A percentile compares a stretch with the other conserved stretches of the same genome.
These are phyloP conservation scores for Heliconius charithonia DNA, from an alignment of 2,888 invertebrate species.

Conservation along the genomic window DNA sequence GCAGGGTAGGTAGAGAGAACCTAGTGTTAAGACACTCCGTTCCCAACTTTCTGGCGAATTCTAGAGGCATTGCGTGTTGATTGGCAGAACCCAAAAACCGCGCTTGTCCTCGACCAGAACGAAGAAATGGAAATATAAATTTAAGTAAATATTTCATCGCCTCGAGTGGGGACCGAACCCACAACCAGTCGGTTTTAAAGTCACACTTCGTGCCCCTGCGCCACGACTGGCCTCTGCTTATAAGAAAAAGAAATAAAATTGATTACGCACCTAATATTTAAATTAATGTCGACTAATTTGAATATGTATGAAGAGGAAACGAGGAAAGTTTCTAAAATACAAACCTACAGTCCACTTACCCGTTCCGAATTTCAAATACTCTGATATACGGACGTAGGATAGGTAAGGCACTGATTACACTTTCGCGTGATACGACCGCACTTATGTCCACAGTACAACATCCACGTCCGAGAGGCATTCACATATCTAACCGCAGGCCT, in stretches of 20 bases:
- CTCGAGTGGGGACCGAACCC: too few relatives aligned
- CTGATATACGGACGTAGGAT: slow-evolving; percentile 28
- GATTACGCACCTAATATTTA: slow-evolving; percentile 37
- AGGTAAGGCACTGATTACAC: slow-evolving; percentile 48
- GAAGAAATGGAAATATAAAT: too few relatives aligned
- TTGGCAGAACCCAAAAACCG: too few relatives aligned
- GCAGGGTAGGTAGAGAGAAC: too few relatives aligned
- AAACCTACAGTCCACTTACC: slow-evolving; percentile 26
- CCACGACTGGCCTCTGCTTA: slow-evolving; percentile 4
- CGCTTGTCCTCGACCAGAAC: too few relatives aligned
- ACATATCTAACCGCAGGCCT: slow-evolving; percentile 49
- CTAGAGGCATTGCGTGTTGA: too few relatives aligned
- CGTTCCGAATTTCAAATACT: slow-evolving; percentile 39
- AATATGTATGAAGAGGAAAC: slow-evolving; percentile 38
- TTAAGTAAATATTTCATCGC: too few relatives aligned
- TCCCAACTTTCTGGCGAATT: too few relatives aligned
- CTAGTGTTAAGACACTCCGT: too few relatives aligned
- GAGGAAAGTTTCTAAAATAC: slow-evolving; percentile 38
- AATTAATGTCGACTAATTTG: slow-evolving; percentile 35
- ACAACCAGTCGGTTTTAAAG: too few relatives aligned
- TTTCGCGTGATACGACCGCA: slow-evolving; percentile 51
- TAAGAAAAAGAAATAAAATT: slow-evolving; percentile 30
- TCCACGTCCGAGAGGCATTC: slow-evolving; percentile 49
- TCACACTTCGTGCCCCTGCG: too few relatives aligned
- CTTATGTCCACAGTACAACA: slow-evolving; percentile 46